These are phyloP conservation scores for Notodonta ziczac DNA, from an alignment of 2,888 invertebrate species.

Conservation along the genomic window DNA sequence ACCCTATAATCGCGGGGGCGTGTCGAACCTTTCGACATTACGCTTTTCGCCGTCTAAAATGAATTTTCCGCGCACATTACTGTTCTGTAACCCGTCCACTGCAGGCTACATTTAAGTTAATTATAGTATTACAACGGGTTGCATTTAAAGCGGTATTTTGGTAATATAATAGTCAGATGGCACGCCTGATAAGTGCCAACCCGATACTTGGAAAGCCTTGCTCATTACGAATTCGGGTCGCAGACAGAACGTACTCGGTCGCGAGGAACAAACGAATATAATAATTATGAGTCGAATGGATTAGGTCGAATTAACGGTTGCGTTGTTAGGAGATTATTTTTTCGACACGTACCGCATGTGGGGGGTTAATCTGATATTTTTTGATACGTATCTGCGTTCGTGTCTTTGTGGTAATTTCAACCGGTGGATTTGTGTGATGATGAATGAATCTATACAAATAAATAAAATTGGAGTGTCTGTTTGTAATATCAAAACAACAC, in stretches of 20 bases:
- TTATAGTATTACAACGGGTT: conserved; percentile 77
- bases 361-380: conserved; percentile 43
- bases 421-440: background rate
- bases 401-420: background rate
- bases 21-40: conserved; percentile 54
- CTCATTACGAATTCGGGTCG: conserved; percentile 81
- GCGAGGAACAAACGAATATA: conserved; percentile 79
- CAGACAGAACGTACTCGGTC: conserved; percentile 66
- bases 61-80: conserved; percentile 73
- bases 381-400: conserved; percentile 34
- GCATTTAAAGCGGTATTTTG: conserved; percentile 83
- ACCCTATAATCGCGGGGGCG: conserved; percentile 70
- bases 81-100: conserved; percentile 63
- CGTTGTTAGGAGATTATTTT: conserved; percentile 53
- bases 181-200: conserved; percentile 78
- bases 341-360: conserved; percentile 48
- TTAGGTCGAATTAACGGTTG: conserved; percentile 72
- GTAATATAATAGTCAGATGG: conserved; percentile 84
- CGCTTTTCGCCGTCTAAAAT: conserved; percentile 76
- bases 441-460: too few relatives aligned
- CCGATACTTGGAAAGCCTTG: conserved; percentile 77
- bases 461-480: too few relatives aligned
- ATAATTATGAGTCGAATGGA: conserved; percentile 78
- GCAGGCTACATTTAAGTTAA: conserved; percentile 79
- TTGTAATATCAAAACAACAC: too few relatives aligned